These are phyloP conservation scores for rat (Rattus norvegicus) DNA, from an alignment of 2,113 vertebrate species.

Conservation along the genomic window DNA sequence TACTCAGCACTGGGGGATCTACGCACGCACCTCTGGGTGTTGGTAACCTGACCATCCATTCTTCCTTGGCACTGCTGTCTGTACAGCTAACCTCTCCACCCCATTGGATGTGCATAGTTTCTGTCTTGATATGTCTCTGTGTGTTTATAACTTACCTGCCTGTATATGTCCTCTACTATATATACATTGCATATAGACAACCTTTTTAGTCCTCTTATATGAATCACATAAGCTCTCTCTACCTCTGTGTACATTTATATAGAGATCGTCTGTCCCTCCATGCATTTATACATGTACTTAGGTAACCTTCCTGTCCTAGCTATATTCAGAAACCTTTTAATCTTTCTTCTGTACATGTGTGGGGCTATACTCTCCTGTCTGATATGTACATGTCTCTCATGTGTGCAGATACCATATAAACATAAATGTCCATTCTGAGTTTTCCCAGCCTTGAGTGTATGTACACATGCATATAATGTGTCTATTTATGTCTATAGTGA, in stretches of 20 bases:
- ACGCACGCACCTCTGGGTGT: slow-evolving; percentile 21
- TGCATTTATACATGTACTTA: slow-evolving; percentile 38
- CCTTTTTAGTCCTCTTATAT: slow-evolving; percentile 52
- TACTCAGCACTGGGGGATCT: slow-evolving; percentile 61
- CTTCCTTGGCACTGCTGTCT: neutral
- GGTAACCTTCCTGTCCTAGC: slow-evolving; percentile 47
- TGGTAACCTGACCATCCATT: slow-evolving; percentile 33
- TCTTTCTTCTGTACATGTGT: neutral
- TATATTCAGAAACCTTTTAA: slow-evolving; percentile 44
- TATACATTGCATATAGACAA: slow-evolving; percentile 17
- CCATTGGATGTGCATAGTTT: slow-evolving; percentile 36
- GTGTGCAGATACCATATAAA: slow-evolving; percentile 20
- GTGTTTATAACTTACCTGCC: slow-evolving; percentile 50
- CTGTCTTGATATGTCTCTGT: slow-evolving; percentile 3
- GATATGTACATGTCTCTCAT: neutral
- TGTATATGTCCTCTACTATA: neutral
- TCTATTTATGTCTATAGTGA: slow-evolving; percentile 42
- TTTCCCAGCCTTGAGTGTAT: slow-evolving; percentile 54
- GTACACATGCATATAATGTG: slow-evolving; percentile 14
- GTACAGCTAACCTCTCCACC: slow-evolving; percentile 27
- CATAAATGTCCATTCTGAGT: slow-evolving; percentile 60
- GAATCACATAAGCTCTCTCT: slow-evolving; percentile 34
- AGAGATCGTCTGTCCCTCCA: slow-evolving; percentile 44
- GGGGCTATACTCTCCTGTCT: neutral
- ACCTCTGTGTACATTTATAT: neutral